A percentile compares a stretch with the other conserved stretches of the same genome.
These are phyloP conservation scores for Leptura quadrifasciata DNA, from an alignment of 2,888 invertebrate genomes.

Conservation along the genomic window DNA sequence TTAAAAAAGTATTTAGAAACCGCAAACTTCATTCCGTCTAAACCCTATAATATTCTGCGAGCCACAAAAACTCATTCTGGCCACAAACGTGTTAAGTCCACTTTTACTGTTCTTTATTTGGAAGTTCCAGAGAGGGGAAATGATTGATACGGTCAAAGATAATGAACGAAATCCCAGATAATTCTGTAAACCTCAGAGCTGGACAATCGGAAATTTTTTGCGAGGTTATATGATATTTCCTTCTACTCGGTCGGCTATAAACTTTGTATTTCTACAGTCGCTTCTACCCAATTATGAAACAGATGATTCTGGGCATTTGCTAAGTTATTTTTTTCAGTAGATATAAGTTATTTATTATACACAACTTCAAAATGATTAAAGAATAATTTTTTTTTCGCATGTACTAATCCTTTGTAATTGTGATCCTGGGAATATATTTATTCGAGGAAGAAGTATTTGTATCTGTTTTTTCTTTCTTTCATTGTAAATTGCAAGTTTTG, in stretches of 20 bases:
- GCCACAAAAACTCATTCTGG: constrained; percentile 25
- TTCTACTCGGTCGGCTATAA: constrained; percentile 20
- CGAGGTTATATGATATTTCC: constrained; percentile 32
- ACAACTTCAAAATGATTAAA: no score
- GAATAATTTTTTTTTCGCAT: no score
- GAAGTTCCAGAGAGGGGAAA: constrained; percentile 15
- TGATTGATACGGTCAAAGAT: constrained; percentile 40
- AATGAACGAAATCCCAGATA: constrained; percentile 38
- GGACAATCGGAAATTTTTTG: constrained; percentile 37
- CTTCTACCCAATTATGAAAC: not conserved
- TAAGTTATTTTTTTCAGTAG: not conserved
- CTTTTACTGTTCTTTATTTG: constrained; percentile 16
- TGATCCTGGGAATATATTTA: no score
- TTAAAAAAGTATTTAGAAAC: constrained; percentile 8
- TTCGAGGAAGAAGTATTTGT: no score
- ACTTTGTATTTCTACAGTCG: not conserved
- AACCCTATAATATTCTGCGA: constrained; percentile 5
- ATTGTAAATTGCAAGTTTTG: no score
- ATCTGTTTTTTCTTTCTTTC: no score
- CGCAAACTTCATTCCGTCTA: constrained; percentile 4
- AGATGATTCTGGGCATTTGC: not conserved
- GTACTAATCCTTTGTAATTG: no score
- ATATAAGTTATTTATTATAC: no score
- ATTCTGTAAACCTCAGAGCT: constrained; percentile 32
- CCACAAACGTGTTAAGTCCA: constrained; percentile 5